Conservation (phyloP, 1,140 invertebrate species). For the Nomia melanderi region DNA sequence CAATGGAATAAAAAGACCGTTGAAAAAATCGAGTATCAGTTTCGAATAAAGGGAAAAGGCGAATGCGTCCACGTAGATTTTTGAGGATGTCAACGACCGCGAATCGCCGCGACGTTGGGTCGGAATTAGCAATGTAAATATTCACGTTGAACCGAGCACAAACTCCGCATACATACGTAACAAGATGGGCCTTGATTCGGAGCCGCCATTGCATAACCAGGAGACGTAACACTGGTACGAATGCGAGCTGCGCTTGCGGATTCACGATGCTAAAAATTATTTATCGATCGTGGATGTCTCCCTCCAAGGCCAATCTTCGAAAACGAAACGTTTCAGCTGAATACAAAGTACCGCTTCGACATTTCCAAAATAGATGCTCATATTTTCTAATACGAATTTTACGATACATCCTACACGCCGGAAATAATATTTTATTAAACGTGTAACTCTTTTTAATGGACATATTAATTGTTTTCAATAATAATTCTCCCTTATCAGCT, state of each 20-base stretch:
- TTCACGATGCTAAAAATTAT: slow-evolving; percentile 3
- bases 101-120: slow-evolving; percentile 28
- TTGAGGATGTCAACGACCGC: slow-evolving; percentile 42
- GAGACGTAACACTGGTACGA: slow-evolving; percentile 16
- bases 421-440: no score
- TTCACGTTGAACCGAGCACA: slow-evolving; percentile 29
- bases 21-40: no score
- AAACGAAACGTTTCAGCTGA: background rate
- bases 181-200: slow-evolving; percentile 49
- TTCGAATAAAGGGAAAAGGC: background rate
- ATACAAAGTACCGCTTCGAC: background rate
- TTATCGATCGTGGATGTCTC: background rate
- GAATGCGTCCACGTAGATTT: background rate
- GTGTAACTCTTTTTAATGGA: no score
- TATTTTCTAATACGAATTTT: no score
- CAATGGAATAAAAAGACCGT: no score
- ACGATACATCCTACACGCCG: no score
- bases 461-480: no score
- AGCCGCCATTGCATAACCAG: slow-evolving; percentile 47
- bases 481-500: no score
- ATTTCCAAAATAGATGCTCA: no score
- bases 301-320: background rate
- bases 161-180: slow-evolving; percentile 39
- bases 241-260: background rate
- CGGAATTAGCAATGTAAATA: slow-evolving; percentile 62